These are phyloP conservation scores for Pluvianellus socialis DNA, from an alignment of 2,113 vertebrate genomes.

Conservation along the genomic window DNA sequence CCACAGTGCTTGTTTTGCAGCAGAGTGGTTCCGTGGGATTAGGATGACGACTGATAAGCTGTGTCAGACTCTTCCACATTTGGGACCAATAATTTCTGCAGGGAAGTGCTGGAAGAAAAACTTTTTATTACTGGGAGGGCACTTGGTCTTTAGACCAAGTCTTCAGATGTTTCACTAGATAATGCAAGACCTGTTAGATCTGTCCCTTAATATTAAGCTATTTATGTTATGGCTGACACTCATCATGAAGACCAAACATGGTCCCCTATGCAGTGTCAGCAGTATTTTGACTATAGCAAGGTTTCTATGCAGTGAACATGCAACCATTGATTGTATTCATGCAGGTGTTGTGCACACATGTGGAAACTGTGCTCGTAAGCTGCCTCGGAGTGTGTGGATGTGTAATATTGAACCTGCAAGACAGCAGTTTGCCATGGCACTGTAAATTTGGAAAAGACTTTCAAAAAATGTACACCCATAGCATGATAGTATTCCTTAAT, in stretches of 20 bases:
- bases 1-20: neutral
- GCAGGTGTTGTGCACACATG: rapidly evolving
- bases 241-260: rapidly evolving
- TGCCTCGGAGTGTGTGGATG: neutral
- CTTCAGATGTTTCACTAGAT: neutral
- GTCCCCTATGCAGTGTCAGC: neutral
- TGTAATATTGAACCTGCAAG: neutral
- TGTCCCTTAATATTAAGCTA: too few relatives aligned
- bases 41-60: neutral
- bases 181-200: neutral
- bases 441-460: neutral
- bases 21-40: neutral
- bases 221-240: neutral
- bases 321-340: rapidly evolving
- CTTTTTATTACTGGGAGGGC: neutral
- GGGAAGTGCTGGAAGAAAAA: neutral
- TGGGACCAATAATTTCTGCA: neutral
- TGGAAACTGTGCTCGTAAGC: neutral
- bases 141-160: neutral
- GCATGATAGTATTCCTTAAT: neutral
- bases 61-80: neutral
- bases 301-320: neutral
- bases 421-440: neutral
- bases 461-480: neutral
- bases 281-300: neutral